Evolutionary conservation across 53 echinoderm and acorn worm species (phyloP), one percentile per base, ranked within the genome.

Genomic region (Stichopus horrens): DNA sequence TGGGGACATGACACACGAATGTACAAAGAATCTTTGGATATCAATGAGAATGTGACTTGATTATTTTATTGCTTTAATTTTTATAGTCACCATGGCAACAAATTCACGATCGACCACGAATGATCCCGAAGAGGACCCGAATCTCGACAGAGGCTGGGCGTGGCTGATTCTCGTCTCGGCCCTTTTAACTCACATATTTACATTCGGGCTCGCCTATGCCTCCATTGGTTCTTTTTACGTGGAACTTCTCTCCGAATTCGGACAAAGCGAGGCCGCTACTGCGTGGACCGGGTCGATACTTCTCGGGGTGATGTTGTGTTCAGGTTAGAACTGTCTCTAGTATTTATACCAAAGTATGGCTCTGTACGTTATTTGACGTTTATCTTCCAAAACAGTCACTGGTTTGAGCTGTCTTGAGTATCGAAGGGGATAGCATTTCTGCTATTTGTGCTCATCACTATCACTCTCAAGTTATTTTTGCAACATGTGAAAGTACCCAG

Each of bases 101-200:
- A 87, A 4, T 37, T 37, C 51, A n/a, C 58, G 23, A 52, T 51
- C 18, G 19, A 14, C 71, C 5, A 87, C 71, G 71, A 21, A 20
- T 55, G 76, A 86, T 53, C 19, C 37, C 57, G 79, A 73, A 58
- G 53, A 21, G 75, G 86, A 88, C 57, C 81, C 83, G 6, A 86
- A 96, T 75, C 95, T 96, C 52, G 96, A 96, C 79, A 75, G 90
- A 58, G 94, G 96, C 9, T 96, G 96, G 96, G 96, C 96, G 73
- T 96, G 96, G 96, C 77, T 96, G 9, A 88, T 96, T 66, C 95
- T 96, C 92, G 57, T 92, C 6, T 93, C 96, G 74, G 95, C 96
- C 55, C 88, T 96, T 51, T 82, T 96, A 55, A 96, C 96, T 6
- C 96, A 96, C 77, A 95, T 96, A 10, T 55, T 96, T 75, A 95